Conservation (phyloP, 2,888 invertebrate species). For the Pollenia griseotomentosa region DNA sequence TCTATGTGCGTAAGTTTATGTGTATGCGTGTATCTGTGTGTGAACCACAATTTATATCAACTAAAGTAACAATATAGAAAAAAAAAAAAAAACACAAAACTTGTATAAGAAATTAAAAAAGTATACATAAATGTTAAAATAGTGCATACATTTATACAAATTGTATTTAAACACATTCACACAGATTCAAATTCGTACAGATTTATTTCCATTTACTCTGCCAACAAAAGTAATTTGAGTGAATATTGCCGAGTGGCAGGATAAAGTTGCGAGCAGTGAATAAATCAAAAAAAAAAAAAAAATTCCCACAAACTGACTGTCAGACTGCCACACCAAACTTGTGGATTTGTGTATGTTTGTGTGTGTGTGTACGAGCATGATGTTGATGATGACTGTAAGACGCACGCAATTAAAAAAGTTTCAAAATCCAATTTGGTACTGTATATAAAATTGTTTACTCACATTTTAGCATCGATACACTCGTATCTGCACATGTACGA, state of each 20-base stretch:
- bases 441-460: slow-evolving; percentile 82
- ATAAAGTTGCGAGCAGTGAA: slow-evolving; percentile 18
- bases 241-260: slow-evolving; percentile 31
- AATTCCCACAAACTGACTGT: slow-evolving; percentile 19
- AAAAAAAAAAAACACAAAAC: neutral
- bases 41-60: slow-evolving; percentile 55
- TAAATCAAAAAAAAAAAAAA: neutral
- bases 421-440: slow-evolving; percentile 82
- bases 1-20: neutral
- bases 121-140: slow-evolving; percentile 58
- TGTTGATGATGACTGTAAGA: slow-evolving; percentile 34
- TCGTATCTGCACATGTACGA: neutral
- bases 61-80: slow-evolving; percentile 65
- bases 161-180: slow-evolving; percentile 15
- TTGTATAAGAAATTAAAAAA: slow-evolving; percentile 19
- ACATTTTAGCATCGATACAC: slow-evolving; percentile 53
- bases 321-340: slow-evolving; percentile 69
- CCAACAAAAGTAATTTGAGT: slow-evolving; percentile 19
- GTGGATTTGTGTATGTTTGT: slow-evolving; percentile 32
- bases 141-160: slow-evolving; percentile 10
- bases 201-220: slow-evolving; percentile 41
- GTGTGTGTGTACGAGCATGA: slow-evolving; percentile 47
- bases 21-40: slow-evolving; percentile 8
- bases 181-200: neutral
- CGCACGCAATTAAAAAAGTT: slow-evolving; percentile 82